Evolutionary conservation across 2,888 invertebrate species (phyloP), one percentile per base, ranked within the genome.

Genomic region (Bedellia somnulentella): DNA sequence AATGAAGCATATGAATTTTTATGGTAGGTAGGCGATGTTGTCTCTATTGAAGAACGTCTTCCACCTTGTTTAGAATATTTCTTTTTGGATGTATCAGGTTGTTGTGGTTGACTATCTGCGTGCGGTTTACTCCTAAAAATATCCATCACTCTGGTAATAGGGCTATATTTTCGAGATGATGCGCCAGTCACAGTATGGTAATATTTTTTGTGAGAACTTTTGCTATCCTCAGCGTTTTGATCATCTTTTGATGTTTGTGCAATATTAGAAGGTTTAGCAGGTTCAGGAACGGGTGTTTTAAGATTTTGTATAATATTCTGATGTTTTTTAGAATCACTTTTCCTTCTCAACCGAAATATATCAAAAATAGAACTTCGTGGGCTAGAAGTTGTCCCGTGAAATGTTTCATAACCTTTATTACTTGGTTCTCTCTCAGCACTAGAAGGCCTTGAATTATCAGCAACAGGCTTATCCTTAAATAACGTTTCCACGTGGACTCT

Each of bases 151-250:
- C 70, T 61, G 29, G 75, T 70, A 37, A 75, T 70, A n/a, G 75
- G 68, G 43, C 75, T 73, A 45, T 64, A 70, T 45, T 66, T 71
- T 35, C 71, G 52, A 13, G 73, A 70, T 22, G 75, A 68, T 23
- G 64, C 75, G 27, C 75, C 75, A 3, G 75, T 75, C 23, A 75
- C 75, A n/a, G 75, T 75, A 43, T 75, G 73, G 36, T 75, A 75
- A 53, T 75, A 75, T 37, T 70, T 75, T 39, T 73, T 71, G 45
- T 75, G 59, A 21, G 71, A 67, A 46, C 64, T 67, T 50, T 70
- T 73, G 12, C 54, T 41, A 15, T 64, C 66, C 15, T 53, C 47
- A 28, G 40, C 38, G 38, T 44, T 53, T 35, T 47, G 47, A 28
- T 67, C 67, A 34, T 59, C 61, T 41, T 59, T 60, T 25, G 57